Conservation (phyloP, 2,797 vertebrate species). For the Pelodytes ibericus region DNA sequence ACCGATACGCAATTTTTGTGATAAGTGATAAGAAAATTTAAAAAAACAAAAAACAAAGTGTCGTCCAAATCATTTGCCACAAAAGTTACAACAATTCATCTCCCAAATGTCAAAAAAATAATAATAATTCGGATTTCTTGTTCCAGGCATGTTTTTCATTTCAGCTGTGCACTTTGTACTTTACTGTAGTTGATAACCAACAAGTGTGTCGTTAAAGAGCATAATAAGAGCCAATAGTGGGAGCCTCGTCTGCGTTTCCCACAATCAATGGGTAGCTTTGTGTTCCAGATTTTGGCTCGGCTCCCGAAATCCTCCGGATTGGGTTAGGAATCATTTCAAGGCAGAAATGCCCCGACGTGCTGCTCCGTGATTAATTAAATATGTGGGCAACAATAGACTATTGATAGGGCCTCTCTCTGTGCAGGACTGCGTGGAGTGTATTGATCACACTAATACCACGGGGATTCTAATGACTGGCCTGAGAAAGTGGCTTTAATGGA, state of each 20-base stretch:
- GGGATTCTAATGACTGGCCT: neutral
- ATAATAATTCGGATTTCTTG: too few relatives aligned
- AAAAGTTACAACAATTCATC: too few relatives aligned
- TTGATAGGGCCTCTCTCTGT: conserved; percentile 10
- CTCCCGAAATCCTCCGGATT: conserved; percentile 38
- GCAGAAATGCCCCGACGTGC: conserved; percentile 23
- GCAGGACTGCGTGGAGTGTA: neutral
- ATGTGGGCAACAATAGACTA: conserved; percentile 46
- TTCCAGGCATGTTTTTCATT: neutral
- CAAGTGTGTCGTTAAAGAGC: conserved; percentile 15
- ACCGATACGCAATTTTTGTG: too few relatives aligned
- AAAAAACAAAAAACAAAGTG: too few relatives aligned
- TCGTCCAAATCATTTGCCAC: too few relatives aligned
- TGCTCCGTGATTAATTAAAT: conserved; percentile 47
- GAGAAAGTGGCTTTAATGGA: neutral
- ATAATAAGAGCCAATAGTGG: neutral
- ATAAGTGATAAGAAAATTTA: too few relatives aligned
- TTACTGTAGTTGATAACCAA: conserved; percentile 21
- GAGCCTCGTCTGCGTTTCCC: neutral
- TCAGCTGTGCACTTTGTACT: neutral
- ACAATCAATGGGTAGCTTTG: conserved; percentile 40
- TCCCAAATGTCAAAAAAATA: too few relatives aligned
- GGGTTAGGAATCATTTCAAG: conserved; percentile 34
- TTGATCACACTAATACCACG: neutral
- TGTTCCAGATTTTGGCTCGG: conserved; percentile 21